Conservation (phyloP, 2,888 invertebrate genomes). For the Drosophila rubida region DNA sequence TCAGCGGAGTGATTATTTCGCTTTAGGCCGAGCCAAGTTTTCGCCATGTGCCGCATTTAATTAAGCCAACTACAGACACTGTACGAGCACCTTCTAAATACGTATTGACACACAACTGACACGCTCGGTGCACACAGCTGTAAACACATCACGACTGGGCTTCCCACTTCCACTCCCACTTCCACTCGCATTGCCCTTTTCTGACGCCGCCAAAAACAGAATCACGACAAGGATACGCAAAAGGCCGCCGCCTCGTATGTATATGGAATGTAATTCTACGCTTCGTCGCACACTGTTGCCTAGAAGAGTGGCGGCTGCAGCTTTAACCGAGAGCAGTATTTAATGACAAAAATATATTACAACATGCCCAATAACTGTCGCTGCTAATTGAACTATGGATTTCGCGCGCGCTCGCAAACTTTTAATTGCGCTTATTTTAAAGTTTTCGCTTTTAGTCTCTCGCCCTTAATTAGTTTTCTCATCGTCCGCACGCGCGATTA, state of each 20-base stretch:
- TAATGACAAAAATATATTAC: background rate
- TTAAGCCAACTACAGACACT: slow-evolving; percentile 53
- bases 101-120: slow-evolving; percentile 74
- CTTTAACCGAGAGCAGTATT: background rate
- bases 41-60: slow-evolving; percentile 58
- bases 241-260: background rate
- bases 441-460: background rate
- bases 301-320: background rate
- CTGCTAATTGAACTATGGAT: background rate
- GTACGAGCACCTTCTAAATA: slow-evolving; percentile 48
- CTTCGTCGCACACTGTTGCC: background rate
- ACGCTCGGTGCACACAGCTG: slow-evolving; percentile 29
- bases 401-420: too few species aligned
- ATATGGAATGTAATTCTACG: slow-evolving; percentile 1
- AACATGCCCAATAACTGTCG: background rate
- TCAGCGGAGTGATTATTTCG: slow-evolving; percentile 31
- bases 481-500: background rate
- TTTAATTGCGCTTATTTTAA: slow-evolving; percentile 16
- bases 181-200: too few species aligned
- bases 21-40: slow-evolving; percentile 20
- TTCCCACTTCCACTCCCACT: background rate
- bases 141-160: slow-evolving; percentile 16
- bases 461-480: slow-evolving; percentile 12
- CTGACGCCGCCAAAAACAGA: background rate
- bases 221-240: background rate